Evolutionary conservation across 2,113 vertebrate genomes (phyloP).

Genomic region (Prietella phreatophila): DNA sequence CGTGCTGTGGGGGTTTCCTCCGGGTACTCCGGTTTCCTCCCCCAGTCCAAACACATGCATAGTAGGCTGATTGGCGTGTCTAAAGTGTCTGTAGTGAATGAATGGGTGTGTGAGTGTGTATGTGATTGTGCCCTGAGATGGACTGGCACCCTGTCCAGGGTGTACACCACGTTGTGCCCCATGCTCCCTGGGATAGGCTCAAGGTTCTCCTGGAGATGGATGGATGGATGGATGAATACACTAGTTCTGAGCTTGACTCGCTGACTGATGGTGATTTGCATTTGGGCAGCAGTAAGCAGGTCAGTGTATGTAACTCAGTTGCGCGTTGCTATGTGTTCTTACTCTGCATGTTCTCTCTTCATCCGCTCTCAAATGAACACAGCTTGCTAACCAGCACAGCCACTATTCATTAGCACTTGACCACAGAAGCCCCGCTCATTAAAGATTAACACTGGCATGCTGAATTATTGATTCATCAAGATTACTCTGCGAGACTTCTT

Average conservation of each 20-base stretch:
- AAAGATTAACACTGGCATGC: conserved; percentile 74
- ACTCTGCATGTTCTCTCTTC: conserved; percentile 21
- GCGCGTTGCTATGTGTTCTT: conserved; percentile 6
- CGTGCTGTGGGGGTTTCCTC: no score
- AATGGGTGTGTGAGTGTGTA: no score
- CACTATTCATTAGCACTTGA: conserved; percentile 78
- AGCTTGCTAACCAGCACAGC: conserved; percentile 54
- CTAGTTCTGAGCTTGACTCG: background rate
- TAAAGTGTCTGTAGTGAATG: no score
- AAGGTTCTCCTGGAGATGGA: no score
- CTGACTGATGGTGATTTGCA: background rate
- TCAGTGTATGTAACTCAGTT: background rate
- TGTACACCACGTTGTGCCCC: no score
- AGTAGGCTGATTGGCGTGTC: no score
- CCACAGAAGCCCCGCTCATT: conserved; percentile 72
- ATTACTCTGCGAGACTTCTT: conserved; percentile 65
- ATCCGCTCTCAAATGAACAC: conserved; percentile 28
- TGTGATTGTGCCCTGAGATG: no score
- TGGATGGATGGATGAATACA: background rate
- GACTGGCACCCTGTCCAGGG: no score
- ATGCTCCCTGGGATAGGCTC: no score
- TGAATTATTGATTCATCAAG: conserved; percentile 82
- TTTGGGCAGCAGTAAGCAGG: background rate
- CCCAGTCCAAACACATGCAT: no score
- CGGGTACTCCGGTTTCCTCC: no score